Conservation (phyloP, 1,140 invertebrate species). For the Grapholita molesta region DNA sequence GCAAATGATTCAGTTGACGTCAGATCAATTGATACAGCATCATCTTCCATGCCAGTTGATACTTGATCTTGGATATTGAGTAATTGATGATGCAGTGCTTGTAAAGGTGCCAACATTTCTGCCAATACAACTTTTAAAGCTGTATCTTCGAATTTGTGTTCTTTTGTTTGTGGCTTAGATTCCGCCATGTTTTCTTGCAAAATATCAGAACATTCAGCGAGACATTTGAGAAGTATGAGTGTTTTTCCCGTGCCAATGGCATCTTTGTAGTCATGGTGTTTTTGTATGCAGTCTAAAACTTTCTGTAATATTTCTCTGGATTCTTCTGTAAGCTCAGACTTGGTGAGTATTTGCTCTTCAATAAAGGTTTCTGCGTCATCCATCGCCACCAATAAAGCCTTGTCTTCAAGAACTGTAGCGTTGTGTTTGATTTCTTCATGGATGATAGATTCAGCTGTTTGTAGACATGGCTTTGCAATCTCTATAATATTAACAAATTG, state of each 20-base stretch:
- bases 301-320: slow-evolving; percentile 32
- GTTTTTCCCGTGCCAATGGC: slow-evolving; percentile 41
- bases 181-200: slow-evolving; percentile 33
- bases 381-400: neutral
- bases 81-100: slow-evolving; percentile 41
- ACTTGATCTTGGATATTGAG: slow-evolving; percentile 41
- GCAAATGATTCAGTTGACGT: slow-evolving; percentile 43
- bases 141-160: slow-evolving; percentile 24
- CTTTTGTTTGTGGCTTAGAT: slow-evolving; percentile 20
- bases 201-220: slow-evolving; percentile 52
- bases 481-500: slow-evolving; percentile 29
- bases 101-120: slow-evolving; percentile 43
- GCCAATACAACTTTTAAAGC: slow-evolving; percentile 33
- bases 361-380: slow-evolving; percentile 19
- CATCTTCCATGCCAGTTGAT: slow-evolving; percentile 33
- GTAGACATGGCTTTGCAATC: slow-evolving; percentile 21
- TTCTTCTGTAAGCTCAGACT: slow-evolving; percentile 10
- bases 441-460: slow-evolving; percentile 24
- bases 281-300: slow-evolving; percentile 38
- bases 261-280: slow-evolving; percentile 47
- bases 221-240: slow-evolving; percentile 55
- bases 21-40: slow-evolving; percentile 44
- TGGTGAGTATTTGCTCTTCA: slow-evolving; percentile 4
- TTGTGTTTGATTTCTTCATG: slow-evolving; percentile 30
- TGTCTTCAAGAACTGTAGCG: slow-evolving; percentile 20